Evolutionary conservation across 2,797 vertebrate genomes (phyloP), one percentile per base, ranked within the genome.

Genomic region (Ceryle rudis): DNA sequence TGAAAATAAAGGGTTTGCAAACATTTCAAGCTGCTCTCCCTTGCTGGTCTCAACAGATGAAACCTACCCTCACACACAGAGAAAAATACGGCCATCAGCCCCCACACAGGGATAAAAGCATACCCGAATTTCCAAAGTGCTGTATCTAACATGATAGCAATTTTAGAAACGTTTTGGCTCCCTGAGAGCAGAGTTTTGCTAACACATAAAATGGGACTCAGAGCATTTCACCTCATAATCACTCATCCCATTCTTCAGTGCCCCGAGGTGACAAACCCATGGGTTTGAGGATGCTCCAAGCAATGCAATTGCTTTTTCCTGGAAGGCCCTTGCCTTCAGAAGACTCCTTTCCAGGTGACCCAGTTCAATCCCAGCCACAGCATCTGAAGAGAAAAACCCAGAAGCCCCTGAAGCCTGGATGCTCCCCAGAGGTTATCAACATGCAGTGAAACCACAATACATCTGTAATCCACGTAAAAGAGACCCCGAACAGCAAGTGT

Each of bases 281-380:
- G 35, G 26, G 6, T 49, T 11, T 75, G 47, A 29, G 21, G 49
- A 9, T 51, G 49, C 28, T 35, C 37, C 1, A 1, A 78, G 37
- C 42, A 62, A 74, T 16, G 39, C 10, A 49, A 58, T 25, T 31
- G 29, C 46, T 33, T 80, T 46, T 39, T 60, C 49, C 58, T 41
- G 28, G 35, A 80, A 73, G 13, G 20, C 3, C 3, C 18, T 29
- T 66, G 55, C 70, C 51, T 73, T 70, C 60, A 73, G 66, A 51
- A 94, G 41, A 42, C n/a, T 29, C 73, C 55, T 42, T 64, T 73
- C 17, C 49, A 37, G 35, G 35, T 15, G 25, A 37, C 18, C 12
- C 57, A 44, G 11, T n/a, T 39, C 62, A 74, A 37, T 7, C 3
- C 0, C 29, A 74, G 46, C 35, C 42, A 64, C 0, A 0, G 39